phyloP scores from a whole-genome alignment of 2,888 invertebrate species.

The Heteromyza rotundicornis region DNA sequence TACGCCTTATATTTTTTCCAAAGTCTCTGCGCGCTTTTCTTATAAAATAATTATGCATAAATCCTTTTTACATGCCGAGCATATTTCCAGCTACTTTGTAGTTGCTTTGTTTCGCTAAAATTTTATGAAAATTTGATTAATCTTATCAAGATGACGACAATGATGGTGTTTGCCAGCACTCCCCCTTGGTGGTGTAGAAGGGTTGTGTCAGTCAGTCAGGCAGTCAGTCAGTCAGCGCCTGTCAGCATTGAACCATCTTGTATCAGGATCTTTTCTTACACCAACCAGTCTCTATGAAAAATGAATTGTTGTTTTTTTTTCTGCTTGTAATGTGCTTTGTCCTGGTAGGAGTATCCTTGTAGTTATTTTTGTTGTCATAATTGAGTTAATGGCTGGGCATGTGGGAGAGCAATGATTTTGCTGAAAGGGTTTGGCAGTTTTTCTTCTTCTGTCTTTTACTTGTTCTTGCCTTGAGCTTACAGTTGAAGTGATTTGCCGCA shows the following conservation, averaged over 20 bases:
- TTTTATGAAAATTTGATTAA: conserved; percentile 63
- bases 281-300: conserved; percentile 30
- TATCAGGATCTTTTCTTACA: conserved; percentile 25
- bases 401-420: not conserved
- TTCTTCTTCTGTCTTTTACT: not conserved
- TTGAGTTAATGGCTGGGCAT: conserved; percentile 39
- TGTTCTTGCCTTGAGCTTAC: not conserved
- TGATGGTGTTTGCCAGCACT: not conserved
- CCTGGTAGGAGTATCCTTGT: not conserved
- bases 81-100: conserved; percentile 50
- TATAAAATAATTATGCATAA: conserved; percentile 53
- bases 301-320: conserved; percentile 48
- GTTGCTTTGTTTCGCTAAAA: conserved; percentile 38
- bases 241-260: conserved; percentile 33
- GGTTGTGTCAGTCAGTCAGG: conserved; percentile 35
- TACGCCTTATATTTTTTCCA: too few relatives aligned
- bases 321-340: conserved; percentile 8
- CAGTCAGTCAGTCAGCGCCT: conserved; percentile 18
- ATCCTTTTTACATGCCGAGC: conserved; percentile 53
- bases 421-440: not conserved
- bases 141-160: conserved; percentile 55
- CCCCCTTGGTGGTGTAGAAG: conserved; percentile 23
- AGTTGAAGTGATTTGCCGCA: not conserved
- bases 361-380: conserved; percentile 38
- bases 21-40: too few relatives aligned